These are phyloP conservation scores for Ectropis grisescens DNA, from an alignment of 1,140 invertebrate genomes.

Conservation along the genomic window DNA sequence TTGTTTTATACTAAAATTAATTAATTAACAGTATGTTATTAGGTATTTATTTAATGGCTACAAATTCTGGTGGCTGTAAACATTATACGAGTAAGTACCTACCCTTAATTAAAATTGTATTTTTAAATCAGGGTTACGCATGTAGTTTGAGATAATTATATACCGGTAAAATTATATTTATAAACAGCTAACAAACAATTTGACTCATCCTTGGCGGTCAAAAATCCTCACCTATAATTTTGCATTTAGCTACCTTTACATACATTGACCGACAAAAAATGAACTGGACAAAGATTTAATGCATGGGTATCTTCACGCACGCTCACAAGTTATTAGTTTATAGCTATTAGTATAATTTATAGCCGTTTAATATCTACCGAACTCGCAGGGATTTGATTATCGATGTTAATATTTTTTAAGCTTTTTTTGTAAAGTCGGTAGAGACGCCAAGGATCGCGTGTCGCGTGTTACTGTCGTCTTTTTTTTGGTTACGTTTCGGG, in stretches of 20 bases:
- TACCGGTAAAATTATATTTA: too few relatives aligned
- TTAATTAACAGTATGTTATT: too few relatives aligned
- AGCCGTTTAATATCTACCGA: slow-evolving; percentile 58
- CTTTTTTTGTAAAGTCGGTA: slow-evolving; percentile 18
- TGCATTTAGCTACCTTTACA: neutral
- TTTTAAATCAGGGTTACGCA: too few relatives aligned
- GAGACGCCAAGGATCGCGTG: slow-evolving; percentile 50
- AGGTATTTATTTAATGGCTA: too few relatives aligned
- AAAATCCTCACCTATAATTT: neutral
- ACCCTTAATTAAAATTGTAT: too few relatives aligned
- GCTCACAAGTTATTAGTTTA: slow-evolving; percentile 34
- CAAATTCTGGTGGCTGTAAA: too few relatives aligned
- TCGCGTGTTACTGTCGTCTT: slow-evolving; percentile 57
- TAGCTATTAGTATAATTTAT: slow-evolving; percentile 67
- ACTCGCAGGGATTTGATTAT: slow-evolving; percentile 54
- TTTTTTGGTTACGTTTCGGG: slow-evolving; percentile 42
- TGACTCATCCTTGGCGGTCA: slow-evolving; percentile 16
- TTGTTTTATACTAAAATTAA: too few relatives aligned
- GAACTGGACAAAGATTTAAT: slow-evolving; percentile 16
- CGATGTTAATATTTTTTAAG: slow-evolving; percentile 45
- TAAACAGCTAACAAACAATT: neutral
- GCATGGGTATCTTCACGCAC: slow-evolving; percentile 2
- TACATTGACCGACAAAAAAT: slow-evolving; percentile 2
- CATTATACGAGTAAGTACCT: too few relatives aligned
- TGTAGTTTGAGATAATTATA: too few relatives aligned